Evolutionary conservation across 2,888 invertebrate genomes (phyloP), one percentile per base, ranked within the genome.

Genomic region (Drosophila seclusa): DNA sequence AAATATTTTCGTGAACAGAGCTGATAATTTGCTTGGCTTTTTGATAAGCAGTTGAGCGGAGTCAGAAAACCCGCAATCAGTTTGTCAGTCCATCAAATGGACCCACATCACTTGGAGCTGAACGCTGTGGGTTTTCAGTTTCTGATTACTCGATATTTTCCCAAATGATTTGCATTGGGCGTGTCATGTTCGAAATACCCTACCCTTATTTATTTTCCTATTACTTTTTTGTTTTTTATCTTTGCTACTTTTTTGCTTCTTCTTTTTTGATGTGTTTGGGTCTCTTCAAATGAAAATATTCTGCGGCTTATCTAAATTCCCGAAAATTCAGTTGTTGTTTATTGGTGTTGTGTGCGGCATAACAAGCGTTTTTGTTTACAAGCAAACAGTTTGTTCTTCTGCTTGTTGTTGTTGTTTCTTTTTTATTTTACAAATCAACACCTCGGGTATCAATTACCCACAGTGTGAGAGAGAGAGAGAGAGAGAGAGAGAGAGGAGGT

Each of bases 371-470:
- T 83, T 85, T 85, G 88, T 85, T 85, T 88, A 79, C 78, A 83
- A 86, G 83, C 83, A 84, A 84, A 84, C 86, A 83, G 77, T 67
- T 73, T 83, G 68, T 49, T 68, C 38, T 38, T 50, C 38, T 61
- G 74, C 21, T 31, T 40, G 64, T 64, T 63, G 38, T 49, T 38
- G 34, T 38, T 48, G 31, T 61, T 63, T 69, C 52, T 66, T 67
- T 72, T 81, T 87, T 86, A 67, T 86, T 86, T 87, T 80, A 66
- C 82, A 84, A 84, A 86, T 89, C 85, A 86, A 89, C 85, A 86
- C 87, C 85, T 86, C 76, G 87, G 85, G 87, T 87, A 86, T 86
- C 85, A 86, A 89, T 89, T 86, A 87, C 89, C 62, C 69, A 49
- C 64, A 76, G 50, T 16, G 49, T 1, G 21, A 40, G 67, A 4